These are phyloP conservation scores for Anabas testudineus DNA, from an alignment of 2,797 vertebrate species.

Conservation along the genomic window DNA sequence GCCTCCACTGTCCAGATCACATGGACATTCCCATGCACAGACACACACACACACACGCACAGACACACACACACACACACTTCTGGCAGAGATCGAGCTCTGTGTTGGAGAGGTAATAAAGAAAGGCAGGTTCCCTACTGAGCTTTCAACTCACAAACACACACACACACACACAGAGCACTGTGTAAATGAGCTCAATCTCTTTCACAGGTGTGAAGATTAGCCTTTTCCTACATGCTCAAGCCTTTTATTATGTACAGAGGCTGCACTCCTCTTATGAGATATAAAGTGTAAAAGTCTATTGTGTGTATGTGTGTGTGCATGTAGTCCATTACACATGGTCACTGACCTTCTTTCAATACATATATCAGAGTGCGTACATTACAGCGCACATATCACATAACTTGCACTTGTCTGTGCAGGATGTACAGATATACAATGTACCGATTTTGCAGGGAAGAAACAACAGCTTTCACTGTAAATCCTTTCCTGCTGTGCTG, in stretches of 20 bases:
- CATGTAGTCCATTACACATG: background rate
- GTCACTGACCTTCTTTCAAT: conserved; percentile 27
- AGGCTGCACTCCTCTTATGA: conserved; percentile 66
- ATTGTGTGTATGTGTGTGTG: conserved; percentile 6
- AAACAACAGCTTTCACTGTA: conserved; percentile 41
- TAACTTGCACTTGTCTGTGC: conserved; percentile 21
- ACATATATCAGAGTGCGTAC: conserved; percentile 14
- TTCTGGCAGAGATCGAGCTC: conserved; percentile 39
- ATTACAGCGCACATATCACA: conserved; percentile 18
- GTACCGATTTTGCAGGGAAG: conserved; percentile 24
- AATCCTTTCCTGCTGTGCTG: conserved; percentile 48
- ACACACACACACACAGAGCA: conserved; percentile 30
- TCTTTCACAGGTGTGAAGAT: conserved; percentile 73
- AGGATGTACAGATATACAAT: too few species aligned
- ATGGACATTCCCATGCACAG: conserved; percentile 10
- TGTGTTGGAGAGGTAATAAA: conserved; percentile 60
- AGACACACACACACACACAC: conserved; percentile 5
- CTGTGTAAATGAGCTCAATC: conserved; percentile 62
- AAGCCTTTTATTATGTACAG: conserved; percentile 61
- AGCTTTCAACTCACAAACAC: conserved; percentile 44
- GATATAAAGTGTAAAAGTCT: conserved; percentile 39
- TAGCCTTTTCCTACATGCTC: conserved; percentile 60
- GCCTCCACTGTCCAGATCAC: conserved; percentile 33
- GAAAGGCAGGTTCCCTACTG: conserved; percentile 51
- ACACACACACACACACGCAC: background rate